Base-by-base conservation (phyloP, 1,140 invertebrate species). In the Drosophila dunni region DNA sequence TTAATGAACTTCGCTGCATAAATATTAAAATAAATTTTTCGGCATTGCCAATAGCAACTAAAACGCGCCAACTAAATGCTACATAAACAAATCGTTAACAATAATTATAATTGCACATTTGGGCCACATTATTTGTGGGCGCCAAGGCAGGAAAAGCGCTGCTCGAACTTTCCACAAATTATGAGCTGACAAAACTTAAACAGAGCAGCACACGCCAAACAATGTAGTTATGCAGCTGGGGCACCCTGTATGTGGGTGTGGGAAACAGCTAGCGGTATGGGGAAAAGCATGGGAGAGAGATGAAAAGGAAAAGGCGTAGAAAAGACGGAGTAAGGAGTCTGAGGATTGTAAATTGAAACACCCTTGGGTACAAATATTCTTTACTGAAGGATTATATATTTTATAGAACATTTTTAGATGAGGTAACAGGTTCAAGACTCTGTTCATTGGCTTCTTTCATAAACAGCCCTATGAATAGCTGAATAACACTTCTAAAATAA, bases 81-180 rank as follows among this genome's bases (percentile, higher is more conserved):
- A 50, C 51, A 72, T 86, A 88, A 88, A 88, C 83, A 88, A 88
- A 88, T 48, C 83, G 83, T 88, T 88, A 88, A 88, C 83, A 88
- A 89, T 88, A 88, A 88, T 89, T 88, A 88, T 88, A 88, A 88
- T 85, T 83, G 76, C 83, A 29, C 79, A 88, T 88, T 89, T 83
- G 78, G 68, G 62, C 84, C 60, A 77, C 77, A 83, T 83, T 80
- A 89, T 80, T 89, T 88, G 84, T 78, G 73, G 69, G 51, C 65
- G 61, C 61, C 68, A 54, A 29, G 73, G 78, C 81, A 89, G 83
- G 83, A 88, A 88, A 81, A 83, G 69, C 75, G 74, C 44, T 78
- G 65, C 66, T 72, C 67, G 60, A 45, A 51, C 61, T 66, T 68
- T 58, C 75, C 61, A 54, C 68, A 69, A 85, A 84, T 89, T 89